Evolutionary conservation across 2,888 invertebrate species (phyloP).

Genomic region (Drosophila prolongata): DNA sequence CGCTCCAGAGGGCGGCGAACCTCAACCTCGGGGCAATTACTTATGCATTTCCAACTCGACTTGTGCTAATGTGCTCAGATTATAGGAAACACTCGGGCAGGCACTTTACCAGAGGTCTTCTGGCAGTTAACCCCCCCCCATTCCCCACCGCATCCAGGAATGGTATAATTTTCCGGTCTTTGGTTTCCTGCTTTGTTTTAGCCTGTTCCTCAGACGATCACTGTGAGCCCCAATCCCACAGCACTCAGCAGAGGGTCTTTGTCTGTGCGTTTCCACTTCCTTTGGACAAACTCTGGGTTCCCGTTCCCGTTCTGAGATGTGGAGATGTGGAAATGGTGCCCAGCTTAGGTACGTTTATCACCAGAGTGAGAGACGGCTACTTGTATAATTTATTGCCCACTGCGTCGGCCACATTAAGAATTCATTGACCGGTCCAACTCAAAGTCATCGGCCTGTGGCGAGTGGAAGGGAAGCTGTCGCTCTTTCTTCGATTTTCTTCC

Average conservation of each 20-base stretch:
- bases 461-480: conserved; percentile 62
- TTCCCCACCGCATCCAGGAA: conserved; percentile 16
- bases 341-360: conserved; percentile 46
- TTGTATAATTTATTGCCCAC: conserved; percentile 77
- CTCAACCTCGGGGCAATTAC: conserved; percentile 61
- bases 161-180: conserved; percentile 75
- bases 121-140: conserved; percentile 6
- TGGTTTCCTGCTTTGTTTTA: conserved; percentile 77
- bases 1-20: conserved; percentile 63
- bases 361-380: conserved; percentile 51
- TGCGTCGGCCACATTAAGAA: conserved; percentile 68
- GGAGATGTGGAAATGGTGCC: background rate
- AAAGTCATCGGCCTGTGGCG: conserved; percentile 79
- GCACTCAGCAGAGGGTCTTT: conserved; percentile 34
- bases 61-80: conserved; percentile 77
- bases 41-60: conserved; percentile 49
- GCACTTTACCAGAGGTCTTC: conserved; percentile 52
- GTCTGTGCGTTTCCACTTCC: conserved; percentile 73
- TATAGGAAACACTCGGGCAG: conserved; percentile 50
- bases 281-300: conserved; percentile 42
- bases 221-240: background rate
- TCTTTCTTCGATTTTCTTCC: conserved; percentile 39
- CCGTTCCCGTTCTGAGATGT: conserved; percentile 32
- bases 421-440: conserved; percentile 78
- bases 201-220: conserved; percentile 48